These are phyloP conservation scores for Orchesellides sinensis DNA, from an alignment of 2,888 invertebrate genomes.

Conservation along the genomic window DNA sequence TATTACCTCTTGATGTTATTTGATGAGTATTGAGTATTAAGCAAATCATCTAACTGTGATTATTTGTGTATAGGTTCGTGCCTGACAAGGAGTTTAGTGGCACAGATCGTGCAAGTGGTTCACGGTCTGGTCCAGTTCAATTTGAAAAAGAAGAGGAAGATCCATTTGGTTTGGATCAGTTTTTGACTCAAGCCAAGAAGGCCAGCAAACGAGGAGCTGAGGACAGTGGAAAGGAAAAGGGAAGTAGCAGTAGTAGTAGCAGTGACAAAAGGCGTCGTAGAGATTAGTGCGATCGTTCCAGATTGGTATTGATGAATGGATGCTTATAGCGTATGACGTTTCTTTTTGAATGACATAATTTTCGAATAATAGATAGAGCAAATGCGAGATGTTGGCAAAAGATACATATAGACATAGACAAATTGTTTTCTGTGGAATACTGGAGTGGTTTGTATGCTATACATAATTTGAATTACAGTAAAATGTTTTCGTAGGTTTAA, in stretches of 20 bases:
- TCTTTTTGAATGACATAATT: too few species aligned
- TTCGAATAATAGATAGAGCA: too few species aligned
- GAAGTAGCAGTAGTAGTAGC: conserved; percentile 53
- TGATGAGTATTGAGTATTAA: background rate
- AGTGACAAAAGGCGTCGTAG: conserved; percentile 67
- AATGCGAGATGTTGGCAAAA: too few species aligned
- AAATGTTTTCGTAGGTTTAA: too few species aligned
- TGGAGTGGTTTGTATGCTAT: too few species aligned
- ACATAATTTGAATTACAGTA: too few species aligned
- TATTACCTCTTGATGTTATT: background rate
- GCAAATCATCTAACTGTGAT: background rate
- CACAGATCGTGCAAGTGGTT: conserved; percentile 83
- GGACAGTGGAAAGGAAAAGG: conserved; percentile 60
- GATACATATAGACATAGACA: too few species aligned
- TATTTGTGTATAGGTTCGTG: conserved; percentile 86
- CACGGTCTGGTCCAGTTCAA: conserved; percentile 95
- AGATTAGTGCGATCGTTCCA: too few species aligned
- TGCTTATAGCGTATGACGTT: too few species aligned
- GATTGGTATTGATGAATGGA: too few species aligned
- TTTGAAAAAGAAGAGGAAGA: conserved; percentile 92
- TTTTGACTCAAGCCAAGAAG: conserved; percentile 97
- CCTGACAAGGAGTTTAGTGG: conserved; percentile 98
- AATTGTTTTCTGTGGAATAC: too few species aligned
- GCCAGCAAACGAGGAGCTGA: conserved; percentile 80
- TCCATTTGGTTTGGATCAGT: conserved; percentile 98